Conservation (phyloP, 2,113 vertebrate genomes). For the Aythya baeri region DNA sequence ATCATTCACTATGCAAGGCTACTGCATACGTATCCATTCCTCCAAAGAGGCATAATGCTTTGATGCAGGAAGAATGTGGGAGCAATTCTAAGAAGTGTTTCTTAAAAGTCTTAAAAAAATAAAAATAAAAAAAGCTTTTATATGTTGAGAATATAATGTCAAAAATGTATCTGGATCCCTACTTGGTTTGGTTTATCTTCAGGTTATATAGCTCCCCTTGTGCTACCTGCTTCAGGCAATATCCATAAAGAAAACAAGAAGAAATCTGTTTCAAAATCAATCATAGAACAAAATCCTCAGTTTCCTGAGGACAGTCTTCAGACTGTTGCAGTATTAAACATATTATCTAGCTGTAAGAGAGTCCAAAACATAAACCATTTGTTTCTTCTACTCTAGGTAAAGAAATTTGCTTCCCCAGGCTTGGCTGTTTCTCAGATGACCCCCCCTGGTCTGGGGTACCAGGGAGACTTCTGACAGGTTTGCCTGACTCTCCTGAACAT, state of each 20-base stretch:
- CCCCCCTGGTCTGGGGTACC: constrained; percentile 80
- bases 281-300: background rate
- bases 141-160: background rate
- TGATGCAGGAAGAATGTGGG: background rate
- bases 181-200: background rate
- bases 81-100: background rate
- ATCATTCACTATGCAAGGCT: background rate
- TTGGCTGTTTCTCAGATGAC: constrained; percentile 81
- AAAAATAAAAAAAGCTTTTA: background rate
- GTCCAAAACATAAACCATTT: background rate
- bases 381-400: constrained; percentile 18
- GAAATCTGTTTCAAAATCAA: background rate
- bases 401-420: constrained; percentile 77
- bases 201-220: background rate
- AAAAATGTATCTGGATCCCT: background rate
- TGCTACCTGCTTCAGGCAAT: background rate
- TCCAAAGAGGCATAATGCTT: background rate
- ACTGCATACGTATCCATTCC: background rate
- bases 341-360: background rate
- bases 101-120: background rate
- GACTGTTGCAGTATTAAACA: background rate
- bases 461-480: constrained; percentile 73
- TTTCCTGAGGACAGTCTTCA: background rate
- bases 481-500: constrained; percentile 78
- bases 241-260: background rate